Evolutionary conservation across 1,140 invertebrate genomes (phyloP).

Genomic region (Maconellicoccus hirsutus): DNA sequence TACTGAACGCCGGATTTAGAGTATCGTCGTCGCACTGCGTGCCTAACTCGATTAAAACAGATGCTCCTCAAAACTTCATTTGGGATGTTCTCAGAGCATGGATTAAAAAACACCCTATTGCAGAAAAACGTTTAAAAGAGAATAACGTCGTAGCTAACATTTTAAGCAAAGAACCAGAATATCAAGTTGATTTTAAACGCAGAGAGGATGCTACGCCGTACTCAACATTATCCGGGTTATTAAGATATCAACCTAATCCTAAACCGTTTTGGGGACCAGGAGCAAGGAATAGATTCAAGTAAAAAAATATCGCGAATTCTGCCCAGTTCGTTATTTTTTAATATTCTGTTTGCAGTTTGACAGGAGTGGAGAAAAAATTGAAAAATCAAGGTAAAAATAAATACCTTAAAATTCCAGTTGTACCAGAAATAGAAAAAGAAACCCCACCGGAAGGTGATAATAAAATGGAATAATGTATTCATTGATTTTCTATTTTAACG

Average conservation of each 20-base stretch:
- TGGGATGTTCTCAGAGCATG: constrained; percentile 89
- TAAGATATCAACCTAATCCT: constrained; percentile 80
- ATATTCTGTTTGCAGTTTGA: too few relatives aligned
- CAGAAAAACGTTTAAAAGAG: constrained; percentile 32
- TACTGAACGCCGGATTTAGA: constrained; percentile 83
- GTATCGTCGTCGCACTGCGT: constrained; percentile 87
- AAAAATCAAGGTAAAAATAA: constrained; percentile 15
- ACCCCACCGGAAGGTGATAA: too few relatives aligned
- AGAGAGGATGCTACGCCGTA: constrained; percentile 65
- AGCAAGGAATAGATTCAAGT: constrained; percentile 54
- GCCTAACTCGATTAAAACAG: constrained; percentile 82
- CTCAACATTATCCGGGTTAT: constrained; percentile 56
- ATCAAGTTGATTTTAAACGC: constrained; percentile 45
- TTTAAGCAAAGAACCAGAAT: constrained; percentile 39
- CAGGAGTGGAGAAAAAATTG: background rate
- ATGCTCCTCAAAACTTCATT: constrained; percentile 71
- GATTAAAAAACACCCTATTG: constrained; percentile 54
- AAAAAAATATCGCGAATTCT: too few relatives aligned
- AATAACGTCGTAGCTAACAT: constrained; percentile 39
- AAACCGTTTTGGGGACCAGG: constrained; percentile 81
- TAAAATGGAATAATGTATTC: too few relatives aligned
- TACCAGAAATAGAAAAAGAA: too few relatives aligned
- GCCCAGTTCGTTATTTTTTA: too few relatives aligned
- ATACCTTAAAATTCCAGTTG: background rate
- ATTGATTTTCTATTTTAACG: too few relatives aligned